These are phyloP conservation scores for Noctua janthina DNA, from an alignment of 2,888 invertebrate genomes.

Conservation along the genomic window DNA sequence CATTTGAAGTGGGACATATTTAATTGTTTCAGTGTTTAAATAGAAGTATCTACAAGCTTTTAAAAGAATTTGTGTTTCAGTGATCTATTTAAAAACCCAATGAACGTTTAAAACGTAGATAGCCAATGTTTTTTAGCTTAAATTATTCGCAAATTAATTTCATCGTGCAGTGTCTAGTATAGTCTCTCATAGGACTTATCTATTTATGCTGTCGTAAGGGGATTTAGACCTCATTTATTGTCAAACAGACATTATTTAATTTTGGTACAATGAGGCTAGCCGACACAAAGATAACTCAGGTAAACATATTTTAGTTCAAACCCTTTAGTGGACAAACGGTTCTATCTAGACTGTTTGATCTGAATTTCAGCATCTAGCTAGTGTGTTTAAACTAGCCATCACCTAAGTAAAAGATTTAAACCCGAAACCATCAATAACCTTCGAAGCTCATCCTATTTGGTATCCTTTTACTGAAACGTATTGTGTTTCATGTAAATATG, in stretches of 20 bases:
- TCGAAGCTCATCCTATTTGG: slow-evolving; percentile 53
- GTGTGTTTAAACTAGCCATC: slow-evolving; percentile 8
- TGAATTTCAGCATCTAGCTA: background rate
- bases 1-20: slow-evolving; percentile 27
- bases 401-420: slow-evolving; percentile 30
- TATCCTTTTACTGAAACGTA: slow-evolving; percentile 61
- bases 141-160: background rate
- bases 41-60: background rate
- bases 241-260: background rate
- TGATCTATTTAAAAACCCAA: background rate
- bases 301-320: background rate
- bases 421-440: slow-evolving; percentile 54
- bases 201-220: background rate
- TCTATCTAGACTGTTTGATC: background rate
- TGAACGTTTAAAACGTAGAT: background rate
- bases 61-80: background rate
- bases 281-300: background rate
- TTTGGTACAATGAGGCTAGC: background rate
- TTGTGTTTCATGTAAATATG: slow-evolving; percentile 67
- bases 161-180: too few relatives aligned
- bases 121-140: background rate
- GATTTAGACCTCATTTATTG: background rate
- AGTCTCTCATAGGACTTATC: background rate
- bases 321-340: background rate
- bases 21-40: slow-evolving; percentile 20